Base-by-base conservation (phyloP, 37 sponge, comb jelly and placozoan genomes). In the Ianthella basta region DNA sequence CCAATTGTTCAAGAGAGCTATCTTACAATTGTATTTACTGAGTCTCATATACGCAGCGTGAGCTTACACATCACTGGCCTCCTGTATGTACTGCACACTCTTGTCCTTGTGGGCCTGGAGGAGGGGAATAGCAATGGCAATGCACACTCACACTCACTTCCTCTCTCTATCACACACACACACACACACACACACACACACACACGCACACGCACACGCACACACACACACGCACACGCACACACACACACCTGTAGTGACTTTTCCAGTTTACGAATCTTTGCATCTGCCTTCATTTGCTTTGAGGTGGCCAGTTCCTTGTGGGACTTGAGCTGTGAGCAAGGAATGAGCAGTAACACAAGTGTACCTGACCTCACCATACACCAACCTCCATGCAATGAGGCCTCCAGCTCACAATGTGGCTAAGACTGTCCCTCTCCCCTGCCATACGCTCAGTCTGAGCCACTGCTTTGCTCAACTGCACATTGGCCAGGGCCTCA, bases 341-440 rank as follows among this genome's bases (percentile, higher is more conserved):
- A 27, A 4, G 64, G 64, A 61, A 10, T 2, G 24, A 10, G 4
- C 24, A 27, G 4, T 61, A n/a, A 61, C 64, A 70, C 72, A 70
- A 70, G 37, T 70, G 27, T 61, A 61, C 64, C 59, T 20, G 15
- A 20, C 59, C 16, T 6, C n/a, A 23, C 25, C 63, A 61, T 2
- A 61, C 63, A 61, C 14, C 4, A 30, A 69, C 70, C 29, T 18
- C 29, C 33, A 13, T 30, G 6, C 35, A 69, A 30, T 1, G 35
- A 69, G 35, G 6, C 35, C 27, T 35, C 12, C 35, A 30, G 24
- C 88, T 84, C 73, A 91, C 91, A 23, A 91, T 72, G 32, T 50
- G 80, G 15, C 67, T 80, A 73, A 84, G 80, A 16, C 85, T 82
- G n/a, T 88, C 83, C 30, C 89, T 85, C 56, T 92, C 92, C 38